phyloP scores from a whole-genome alignment of 2,888 invertebrate species.

The Lobophora halterata region DNA sequence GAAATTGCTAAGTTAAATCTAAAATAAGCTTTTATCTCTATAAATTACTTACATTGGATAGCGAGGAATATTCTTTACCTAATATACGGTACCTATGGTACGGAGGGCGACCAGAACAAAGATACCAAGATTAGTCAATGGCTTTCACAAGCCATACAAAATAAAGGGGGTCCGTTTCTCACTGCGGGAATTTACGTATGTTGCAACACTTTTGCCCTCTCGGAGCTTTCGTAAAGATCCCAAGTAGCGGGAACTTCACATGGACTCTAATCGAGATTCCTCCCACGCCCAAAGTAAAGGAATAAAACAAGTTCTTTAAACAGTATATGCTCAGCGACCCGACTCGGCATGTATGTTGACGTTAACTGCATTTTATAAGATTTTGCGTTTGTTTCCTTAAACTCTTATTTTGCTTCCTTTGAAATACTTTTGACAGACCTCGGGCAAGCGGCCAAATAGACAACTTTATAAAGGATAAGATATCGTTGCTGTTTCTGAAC shows the following conservation, averaged over 20 bases:
- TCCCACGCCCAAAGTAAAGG: slow-evolving; percentile 48
- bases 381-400: slow-evolving; percentile 64
- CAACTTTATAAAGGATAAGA: slow-evolving; percentile 64
- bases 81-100: slow-evolving; percentile 43
- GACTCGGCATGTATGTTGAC: slow-evolving; percentile 63
- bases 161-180: slow-evolving; percentile 33
- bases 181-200: slow-evolving; percentile 25
- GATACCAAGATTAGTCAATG: slow-evolving; percentile 49
- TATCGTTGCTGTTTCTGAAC: slow-evolving; percentile 52
- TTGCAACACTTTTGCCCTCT: slow-evolving; percentile 25
- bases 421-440: slow-evolving; percentile 58
- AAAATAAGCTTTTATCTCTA: slow-evolving; percentile 6
- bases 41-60: slow-evolving; percentile 30
- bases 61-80: too few species aligned
- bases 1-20: slow-evolving; percentile 1
- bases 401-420: slow-evolving; percentile 62
- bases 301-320: slow-evolving; percentile 57
- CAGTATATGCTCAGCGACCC: slow-evolving; percentile 50
- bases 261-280: slow-evolving; percentile 50
- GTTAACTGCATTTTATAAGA: slow-evolving; percentile 72
- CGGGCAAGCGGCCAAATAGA: slow-evolving; percentile 70
- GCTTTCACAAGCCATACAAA: slow-evolving; percentile 43
- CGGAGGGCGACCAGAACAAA: slow-evolving; percentile 46
- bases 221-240: slow-evolving; percentile 36
- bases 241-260: slow-evolving; percentile 45